phyloP scores from a whole-genome alignment of 2,888 invertebrate species.

The Coelinius sp. region DNA sequence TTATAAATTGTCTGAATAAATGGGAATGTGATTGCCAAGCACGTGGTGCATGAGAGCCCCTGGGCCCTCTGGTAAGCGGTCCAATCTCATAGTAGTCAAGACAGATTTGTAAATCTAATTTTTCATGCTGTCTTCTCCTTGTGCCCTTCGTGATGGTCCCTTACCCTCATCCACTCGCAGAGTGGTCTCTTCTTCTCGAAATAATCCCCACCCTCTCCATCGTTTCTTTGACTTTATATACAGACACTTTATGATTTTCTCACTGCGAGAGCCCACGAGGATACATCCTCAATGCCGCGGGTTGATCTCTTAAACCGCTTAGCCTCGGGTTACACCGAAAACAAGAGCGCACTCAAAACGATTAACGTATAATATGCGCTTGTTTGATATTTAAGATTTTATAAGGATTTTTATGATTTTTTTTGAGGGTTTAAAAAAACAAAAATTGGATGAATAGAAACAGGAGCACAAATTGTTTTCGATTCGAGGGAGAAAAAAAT shows the following conservation, averaged over 20 bases:
- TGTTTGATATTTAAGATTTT: slow-evolving; percentile 54
- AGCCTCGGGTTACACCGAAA: slow-evolving; percentile 71
- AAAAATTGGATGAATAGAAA: too few relatives aligned
- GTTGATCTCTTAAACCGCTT: slow-evolving; percentile 70
- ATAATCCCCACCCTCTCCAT: slow-evolving; percentile 11
- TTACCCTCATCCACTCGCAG: slow-evolving; percentile 35
- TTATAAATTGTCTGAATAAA: slow-evolving; percentile 34
- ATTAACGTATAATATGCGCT: slow-evolving; percentile 65
- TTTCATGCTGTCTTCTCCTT: slow-evolving; percentile 60
- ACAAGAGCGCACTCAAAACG: slow-evolving; percentile 67
- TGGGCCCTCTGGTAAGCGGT: slow-evolving; percentile 42
- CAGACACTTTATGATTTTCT: slow-evolving; percentile 11
- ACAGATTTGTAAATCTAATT: slow-evolving; percentile 69
- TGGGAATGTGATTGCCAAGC: slow-evolving; percentile 37
- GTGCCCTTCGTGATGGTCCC: slow-evolving; percentile 46
- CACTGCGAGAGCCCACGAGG: slow-evolving; percentile 30
- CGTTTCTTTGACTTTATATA: slow-evolving; percentile 35
- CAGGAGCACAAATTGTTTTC: too few relatives aligned
- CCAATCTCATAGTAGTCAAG: slow-evolving; percentile 61
- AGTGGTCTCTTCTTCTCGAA: slow-evolving; percentile 40
- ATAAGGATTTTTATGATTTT: background rate
- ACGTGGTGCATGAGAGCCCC: slow-evolving; percentile 44
- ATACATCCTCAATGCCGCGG: slow-evolving; percentile 40
- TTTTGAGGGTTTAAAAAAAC: too few relatives aligned
- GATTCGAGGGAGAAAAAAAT: too few relatives aligned